Conservation (phyloP, 1,140 invertebrate genomes). For the Popillia japonica region DNA sequence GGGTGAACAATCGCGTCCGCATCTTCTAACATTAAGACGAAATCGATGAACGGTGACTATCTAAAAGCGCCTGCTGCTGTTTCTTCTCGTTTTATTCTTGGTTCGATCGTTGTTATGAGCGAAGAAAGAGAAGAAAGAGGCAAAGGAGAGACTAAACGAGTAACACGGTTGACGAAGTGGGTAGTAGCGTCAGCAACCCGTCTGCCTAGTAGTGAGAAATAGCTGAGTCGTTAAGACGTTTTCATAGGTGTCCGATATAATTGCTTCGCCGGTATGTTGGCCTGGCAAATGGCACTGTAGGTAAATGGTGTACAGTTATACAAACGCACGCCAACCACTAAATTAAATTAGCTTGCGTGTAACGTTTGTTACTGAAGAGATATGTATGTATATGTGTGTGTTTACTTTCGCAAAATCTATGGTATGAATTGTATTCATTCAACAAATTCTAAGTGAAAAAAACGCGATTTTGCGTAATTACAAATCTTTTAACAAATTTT, state of each 20-base stretch:
- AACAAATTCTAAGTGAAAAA: no score
- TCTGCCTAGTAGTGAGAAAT: constrained; percentile 27
- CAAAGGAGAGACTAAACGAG: constrained; percentile 14
- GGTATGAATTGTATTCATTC: no score
- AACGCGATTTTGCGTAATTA: no score
- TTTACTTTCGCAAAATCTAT: background rate
- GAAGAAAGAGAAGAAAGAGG: background rate
- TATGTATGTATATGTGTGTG: background rate
- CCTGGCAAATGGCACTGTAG: background rate
- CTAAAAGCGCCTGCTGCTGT: background rate
- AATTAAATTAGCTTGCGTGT: constrained; percentile 11
- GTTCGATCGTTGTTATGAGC: background rate
- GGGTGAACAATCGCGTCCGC: background rate
- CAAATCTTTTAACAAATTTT: no score
- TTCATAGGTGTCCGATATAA: constrained; percentile 16
- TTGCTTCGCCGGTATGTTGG: constrained; percentile 2
- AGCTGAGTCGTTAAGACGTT: constrained; percentile 18
- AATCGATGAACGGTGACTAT: background rate
- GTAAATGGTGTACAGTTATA: constrained; percentile 19
- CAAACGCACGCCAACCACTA: background rate
- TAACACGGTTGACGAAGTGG: constrained; percentile 29
- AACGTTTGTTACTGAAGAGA: background rate
- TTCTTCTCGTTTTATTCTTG: background rate
- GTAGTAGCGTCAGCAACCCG: constrained; percentile 25
- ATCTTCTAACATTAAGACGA: background rate